Base-by-base conservation (phyloP, 2,888 invertebrate species). In the Gastracanthus pulcherrimus region DNA sequence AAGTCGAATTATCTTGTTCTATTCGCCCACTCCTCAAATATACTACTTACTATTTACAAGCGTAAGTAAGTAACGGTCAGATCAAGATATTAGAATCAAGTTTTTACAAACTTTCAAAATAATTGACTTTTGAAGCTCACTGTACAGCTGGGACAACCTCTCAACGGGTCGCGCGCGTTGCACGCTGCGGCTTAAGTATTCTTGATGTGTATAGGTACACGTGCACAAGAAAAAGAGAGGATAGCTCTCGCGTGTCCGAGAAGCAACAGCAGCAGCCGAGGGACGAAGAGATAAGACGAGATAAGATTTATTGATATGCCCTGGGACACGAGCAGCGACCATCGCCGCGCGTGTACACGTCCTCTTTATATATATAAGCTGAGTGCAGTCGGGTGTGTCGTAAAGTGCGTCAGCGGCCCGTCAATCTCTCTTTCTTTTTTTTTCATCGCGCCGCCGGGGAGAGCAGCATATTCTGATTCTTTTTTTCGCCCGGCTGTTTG, bases 231-330 rank as follows among this genome's bases (percentile, higher is more conserved):
- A n/a, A n/a, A n/a, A n/a, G n/a, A n/a, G n/a, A 55, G 45, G 11
- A 55, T 3, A 26, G 11, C n/a, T 55, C 26, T 1, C 19, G 34
- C 77, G 62, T 71, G 75, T 23, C 69, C 82, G 64, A 64, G 67
- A 41, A 31, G 60, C 29, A 34, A 58, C n/a, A 34, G 5, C 26
- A 19, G 31, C 31, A 29, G 34, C 19, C n/a, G 9, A 9, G 34
- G 34, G 16, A 29, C 70, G 55, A 64, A 58, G 76, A 64, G 72
- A 76, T 75, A 72, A 74, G 76, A 81, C 79, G 71, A 76, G 78
- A 84, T 83, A 78, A 78, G 78, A 83, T 77, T 79, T 74, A 80
- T 80, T 66, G 80, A 81, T 76, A 83, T 69, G 62, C 51, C 74
- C 41, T 9, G 16, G 76, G 29, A 26, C 64, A 31, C 23, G 41